These are phyloP conservation scores for Muscidifurax raptorellus DNA, from an alignment of 1,140 invertebrate species.

Conservation along the genomic window DNA sequence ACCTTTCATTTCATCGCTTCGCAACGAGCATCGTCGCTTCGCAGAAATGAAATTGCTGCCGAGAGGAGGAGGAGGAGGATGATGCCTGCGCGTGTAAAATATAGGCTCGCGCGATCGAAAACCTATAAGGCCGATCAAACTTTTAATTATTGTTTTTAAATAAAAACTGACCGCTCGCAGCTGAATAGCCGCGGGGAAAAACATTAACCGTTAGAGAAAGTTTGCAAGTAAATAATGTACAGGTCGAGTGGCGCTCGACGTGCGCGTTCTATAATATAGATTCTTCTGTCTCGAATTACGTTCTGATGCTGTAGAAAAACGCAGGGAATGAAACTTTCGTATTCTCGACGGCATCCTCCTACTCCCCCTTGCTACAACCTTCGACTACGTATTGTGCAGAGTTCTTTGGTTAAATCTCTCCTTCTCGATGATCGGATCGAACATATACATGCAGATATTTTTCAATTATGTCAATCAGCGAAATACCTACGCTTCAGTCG, in stretches of 20 bases:
- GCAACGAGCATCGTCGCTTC: too few species aligned
- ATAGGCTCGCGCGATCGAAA: not conserved
- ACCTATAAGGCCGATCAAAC: not conserved
- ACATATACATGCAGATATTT: too few species aligned
- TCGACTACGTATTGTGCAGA: too few species aligned
- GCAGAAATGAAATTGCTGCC: not conserved
- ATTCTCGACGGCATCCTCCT: not conserved
- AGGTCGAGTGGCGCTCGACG: not conserved
- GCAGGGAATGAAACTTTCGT: constrained; percentile 27
- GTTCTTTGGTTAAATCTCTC: too few species aligned
- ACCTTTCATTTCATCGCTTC: too few species aligned
- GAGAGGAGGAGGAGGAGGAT: too few species aligned
- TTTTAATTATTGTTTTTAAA: constrained; percentile 3
- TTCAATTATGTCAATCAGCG: too few species aligned
- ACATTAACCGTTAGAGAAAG: too few species aligned
- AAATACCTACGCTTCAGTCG: too few species aligned
- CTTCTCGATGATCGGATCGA: not conserved
- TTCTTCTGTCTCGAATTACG: too few species aligned
- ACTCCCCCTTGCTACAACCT: not conserved
- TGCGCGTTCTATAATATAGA: too few species aligned
- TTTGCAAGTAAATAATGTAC: not conserved
- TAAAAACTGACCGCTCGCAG: not conserved
- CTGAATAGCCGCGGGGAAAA: not conserved
- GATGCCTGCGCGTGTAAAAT: not conserved
- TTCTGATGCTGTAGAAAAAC: too few species aligned